These are phyloP conservation scores for Oryzias dopingdopingensis DNA, from an alignment of 2,797 vertebrate genomes.

Conservation along the genomic window DNA sequence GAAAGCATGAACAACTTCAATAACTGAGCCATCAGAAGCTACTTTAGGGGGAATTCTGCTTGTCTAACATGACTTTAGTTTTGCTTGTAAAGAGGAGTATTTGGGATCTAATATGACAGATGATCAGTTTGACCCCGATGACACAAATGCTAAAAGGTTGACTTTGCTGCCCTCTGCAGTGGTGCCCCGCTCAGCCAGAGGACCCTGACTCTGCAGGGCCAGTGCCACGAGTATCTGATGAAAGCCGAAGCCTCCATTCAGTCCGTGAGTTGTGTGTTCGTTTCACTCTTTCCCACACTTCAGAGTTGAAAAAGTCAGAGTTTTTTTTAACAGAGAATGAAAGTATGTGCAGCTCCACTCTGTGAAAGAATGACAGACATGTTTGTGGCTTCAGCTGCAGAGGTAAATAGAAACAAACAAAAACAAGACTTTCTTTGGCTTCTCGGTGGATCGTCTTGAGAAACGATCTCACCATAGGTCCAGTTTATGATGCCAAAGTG, in stretches of 20 bases:
- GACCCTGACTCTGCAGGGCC: constrained; percentile 49
- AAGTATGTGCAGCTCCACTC: not conserved
- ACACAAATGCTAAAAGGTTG: not conserved
- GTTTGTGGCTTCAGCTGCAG: constrained; percentile 1
- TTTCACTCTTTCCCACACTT: not conserved
- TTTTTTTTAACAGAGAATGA: not conserved
- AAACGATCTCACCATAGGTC: too few species aligned
- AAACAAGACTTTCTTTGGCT: too few species aligned
- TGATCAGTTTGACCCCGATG: too few species aligned
- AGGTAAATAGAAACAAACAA: too few species aligned
- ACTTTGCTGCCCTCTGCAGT: constrained; percentile 36
- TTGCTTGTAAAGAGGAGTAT: too few species aligned
- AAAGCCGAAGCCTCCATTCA: constrained; percentile 63
- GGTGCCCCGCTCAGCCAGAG: constrained; percentile 47
- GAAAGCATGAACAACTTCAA: too few species aligned
- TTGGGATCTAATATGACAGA: too few species aligned
- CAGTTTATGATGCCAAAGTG: too few species aligned
- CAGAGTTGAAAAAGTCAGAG: not conserved
- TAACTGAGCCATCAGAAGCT: too few species aligned
- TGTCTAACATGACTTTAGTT: too few species aligned
- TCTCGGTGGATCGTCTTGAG: too few species aligned
- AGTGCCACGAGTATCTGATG: constrained; percentile 71
- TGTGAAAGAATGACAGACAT: constrained; percentile 17
- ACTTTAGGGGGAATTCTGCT: too few species aligned
- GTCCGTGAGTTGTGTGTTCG: constrained; percentile 60